phyloP scores from a whole-genome alignment of 2,113 vertebrate species.

The Cynoglossus semilaevis region DNA sequence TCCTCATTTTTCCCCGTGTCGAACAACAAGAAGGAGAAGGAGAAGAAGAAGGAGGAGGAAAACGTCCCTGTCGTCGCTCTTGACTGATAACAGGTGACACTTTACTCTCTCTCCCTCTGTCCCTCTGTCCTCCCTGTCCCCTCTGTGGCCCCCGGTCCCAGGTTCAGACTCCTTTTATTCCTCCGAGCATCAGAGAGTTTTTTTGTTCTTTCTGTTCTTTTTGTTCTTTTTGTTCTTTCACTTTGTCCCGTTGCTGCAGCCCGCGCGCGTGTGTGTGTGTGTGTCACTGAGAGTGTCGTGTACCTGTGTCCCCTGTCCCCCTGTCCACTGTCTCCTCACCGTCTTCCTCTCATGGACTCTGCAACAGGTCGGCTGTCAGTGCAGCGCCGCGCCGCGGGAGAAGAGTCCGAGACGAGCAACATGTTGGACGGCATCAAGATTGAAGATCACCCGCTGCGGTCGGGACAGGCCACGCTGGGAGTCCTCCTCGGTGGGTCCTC shows the following conservation, averaged over 20 bases:
- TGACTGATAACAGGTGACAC: constrained; percentile 74
- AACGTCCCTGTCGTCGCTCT: constrained; percentile 22
- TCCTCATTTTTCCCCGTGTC: no score
- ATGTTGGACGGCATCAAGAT: constrained; percentile 98
- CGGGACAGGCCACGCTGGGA: constrained; percentile 88
- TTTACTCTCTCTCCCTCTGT: no score
- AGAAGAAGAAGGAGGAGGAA: no score
- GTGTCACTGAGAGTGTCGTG: not conserved
- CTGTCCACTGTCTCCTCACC: constrained; percentile 47
- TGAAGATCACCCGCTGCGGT: constrained; percentile 90
- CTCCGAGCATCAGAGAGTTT: no score
- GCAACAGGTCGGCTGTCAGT: constrained; percentile 89
- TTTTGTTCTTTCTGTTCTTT: no score
- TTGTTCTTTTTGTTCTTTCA: no score
- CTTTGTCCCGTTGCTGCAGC: no score
- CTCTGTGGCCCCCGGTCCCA: no score
- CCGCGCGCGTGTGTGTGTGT: not conserved
- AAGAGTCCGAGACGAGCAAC: constrained; percentile 82
- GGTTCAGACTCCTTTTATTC: no score
- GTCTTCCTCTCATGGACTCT: constrained; percentile 82
- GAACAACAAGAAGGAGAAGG: no score
- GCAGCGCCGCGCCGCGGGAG: constrained; percentile 81
- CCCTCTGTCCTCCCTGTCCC: no score
- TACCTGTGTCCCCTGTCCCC: constrained; percentile 32
- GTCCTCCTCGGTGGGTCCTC: constrained; percentile 87